These are phyloP conservation scores for Nothocercus julius DNA, from an alignment of 2,113 vertebrate genomes.

Conservation along the genomic window DNA sequence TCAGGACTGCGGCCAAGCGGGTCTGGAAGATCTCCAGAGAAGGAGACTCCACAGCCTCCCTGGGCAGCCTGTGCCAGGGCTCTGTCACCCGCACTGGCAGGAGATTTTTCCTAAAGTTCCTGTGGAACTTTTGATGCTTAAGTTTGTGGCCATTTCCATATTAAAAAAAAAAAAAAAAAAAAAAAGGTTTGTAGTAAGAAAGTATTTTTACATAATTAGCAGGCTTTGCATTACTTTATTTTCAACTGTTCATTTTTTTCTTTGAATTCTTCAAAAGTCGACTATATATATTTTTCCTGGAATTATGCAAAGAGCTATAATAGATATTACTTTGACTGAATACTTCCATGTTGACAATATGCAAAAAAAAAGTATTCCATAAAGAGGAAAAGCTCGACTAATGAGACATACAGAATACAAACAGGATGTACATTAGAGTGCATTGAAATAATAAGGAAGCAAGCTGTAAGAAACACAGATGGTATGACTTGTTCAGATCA, in stretches of 20 bases:
- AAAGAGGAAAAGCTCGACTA: not conserved
- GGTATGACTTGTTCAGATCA: slow-evolving; percentile 25
- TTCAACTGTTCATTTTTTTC: not conserved
- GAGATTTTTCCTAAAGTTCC: no score
- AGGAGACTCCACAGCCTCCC: no score
- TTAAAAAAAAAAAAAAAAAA: not conserved
- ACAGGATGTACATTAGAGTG: not conserved
- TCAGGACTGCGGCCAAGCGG: no score
- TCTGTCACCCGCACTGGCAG: no score
- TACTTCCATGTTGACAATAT: not conserved
- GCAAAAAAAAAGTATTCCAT: not conserved
- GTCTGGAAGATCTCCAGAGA: no score
- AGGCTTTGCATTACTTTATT: not conserved
- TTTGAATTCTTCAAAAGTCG: not conserved
- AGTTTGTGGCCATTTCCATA: not conserved
- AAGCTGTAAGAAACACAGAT: slow-evolving; percentile 43
- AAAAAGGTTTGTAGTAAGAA: not conserved
- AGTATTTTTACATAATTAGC: not conserved
- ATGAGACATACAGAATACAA: not conserved
- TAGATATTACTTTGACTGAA: not conserved
- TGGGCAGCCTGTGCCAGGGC: no score
- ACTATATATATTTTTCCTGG: not conserved
- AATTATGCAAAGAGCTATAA: not conserved
- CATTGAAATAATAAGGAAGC: slow-evolving; percentile 15
- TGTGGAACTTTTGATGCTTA: no score